Conservation (phyloP, 2,113 vertebrate species). For the Blennius ocellaris region DNA sequence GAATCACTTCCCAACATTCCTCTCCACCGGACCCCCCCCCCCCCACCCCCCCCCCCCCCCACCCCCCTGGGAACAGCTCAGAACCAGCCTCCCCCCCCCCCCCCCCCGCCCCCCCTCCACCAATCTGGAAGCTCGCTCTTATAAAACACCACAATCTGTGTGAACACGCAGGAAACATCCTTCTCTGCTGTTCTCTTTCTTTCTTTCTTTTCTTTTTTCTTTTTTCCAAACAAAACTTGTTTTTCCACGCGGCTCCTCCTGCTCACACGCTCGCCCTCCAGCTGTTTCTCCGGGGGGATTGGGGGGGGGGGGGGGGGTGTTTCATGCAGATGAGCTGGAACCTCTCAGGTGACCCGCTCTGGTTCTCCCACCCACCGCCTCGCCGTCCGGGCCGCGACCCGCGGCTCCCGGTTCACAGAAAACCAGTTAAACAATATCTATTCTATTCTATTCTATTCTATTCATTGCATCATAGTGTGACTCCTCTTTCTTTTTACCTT, state of each 20-base stretch:
- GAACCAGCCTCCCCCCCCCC: background rate
- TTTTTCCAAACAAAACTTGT: background rate
- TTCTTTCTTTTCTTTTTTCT: background rate
- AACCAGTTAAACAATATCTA: too few relatives aligned
- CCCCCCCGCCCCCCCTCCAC: background rate
- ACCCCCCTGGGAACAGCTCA: background rate
- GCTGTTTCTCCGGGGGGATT: conserved; percentile 38
- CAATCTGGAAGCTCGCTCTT: background rate
- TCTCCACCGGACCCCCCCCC: background rate
- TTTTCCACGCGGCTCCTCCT: background rate
- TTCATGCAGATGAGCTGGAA: conserved; percentile 33
- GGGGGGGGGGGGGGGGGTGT: too few relatives aligned
- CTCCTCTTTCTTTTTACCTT: too few relatives aligned
- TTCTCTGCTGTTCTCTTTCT: background rate
- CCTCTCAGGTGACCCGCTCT: conserved; percentile 10
- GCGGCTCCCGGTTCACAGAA: conserved; percentile 4
- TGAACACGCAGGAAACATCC: background rate
- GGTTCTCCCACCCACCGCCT: conserved; percentile 26
- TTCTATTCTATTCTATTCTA: too few relatives aligned
- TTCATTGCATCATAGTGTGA: too few relatives aligned
- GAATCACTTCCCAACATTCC: conserved; percentile 21
- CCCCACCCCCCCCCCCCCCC: background rate
- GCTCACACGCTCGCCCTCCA: conserved; percentile 3
- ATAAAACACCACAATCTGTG: background rate
- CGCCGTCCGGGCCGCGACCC: conserved; percentile 42